Evolutionary conservation across 2,113 vertebrate genomes (phyloP).

Genomic region (Malurus elegans): DNA sequence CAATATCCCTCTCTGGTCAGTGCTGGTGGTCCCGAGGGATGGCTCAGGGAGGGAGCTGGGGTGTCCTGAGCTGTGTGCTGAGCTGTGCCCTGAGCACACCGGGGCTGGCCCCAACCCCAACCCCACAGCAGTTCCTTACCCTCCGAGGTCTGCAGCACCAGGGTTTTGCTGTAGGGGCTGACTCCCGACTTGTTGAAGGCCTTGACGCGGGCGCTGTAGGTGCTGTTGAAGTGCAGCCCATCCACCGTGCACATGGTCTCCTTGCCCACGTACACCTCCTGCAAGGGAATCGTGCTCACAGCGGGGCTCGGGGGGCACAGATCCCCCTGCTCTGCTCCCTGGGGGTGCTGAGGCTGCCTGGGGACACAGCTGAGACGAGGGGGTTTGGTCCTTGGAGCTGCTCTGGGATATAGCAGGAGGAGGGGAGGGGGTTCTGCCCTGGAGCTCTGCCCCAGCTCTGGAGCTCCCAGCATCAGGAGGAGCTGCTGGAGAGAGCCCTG

Average conservation of each 20-base stretch:
- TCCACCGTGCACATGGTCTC: constrained; percentile 99
- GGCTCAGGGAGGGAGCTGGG: constrained; percentile 12
- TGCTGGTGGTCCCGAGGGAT: not conserved
- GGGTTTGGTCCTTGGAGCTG: not conserved
- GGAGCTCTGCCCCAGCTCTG: not conserved
- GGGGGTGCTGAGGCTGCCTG: too few relatives aligned
- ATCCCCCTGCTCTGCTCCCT: not conserved
- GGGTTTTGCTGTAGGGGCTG: constrained; percentile 96
- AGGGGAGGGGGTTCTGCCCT: not conserved
- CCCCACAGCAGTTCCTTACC: constrained; percentile 75
- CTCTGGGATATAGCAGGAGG: not conserved
- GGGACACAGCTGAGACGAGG: fast-evolving
- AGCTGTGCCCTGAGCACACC: not conserved
- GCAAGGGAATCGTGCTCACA: not conserved
- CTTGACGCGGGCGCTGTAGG: constrained; percentile 92
- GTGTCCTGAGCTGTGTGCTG: not conserved
- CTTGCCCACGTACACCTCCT: constrained; percentile 97
- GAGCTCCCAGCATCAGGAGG: fast-evolving
- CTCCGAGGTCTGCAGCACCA: constrained; percentile 96
- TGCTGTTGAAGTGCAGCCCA: constrained; percentile 98
- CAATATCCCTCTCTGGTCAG: not conserved
- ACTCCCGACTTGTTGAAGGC: constrained; percentile 95
- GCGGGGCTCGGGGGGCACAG: fast-evolving
- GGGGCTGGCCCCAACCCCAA: too few relatives aligned
- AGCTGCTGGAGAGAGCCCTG: not conserved